Evolutionary conservation across 1,140 invertebrate species (phyloP).

Genomic region (Drosophila bipectinata): DNA sequence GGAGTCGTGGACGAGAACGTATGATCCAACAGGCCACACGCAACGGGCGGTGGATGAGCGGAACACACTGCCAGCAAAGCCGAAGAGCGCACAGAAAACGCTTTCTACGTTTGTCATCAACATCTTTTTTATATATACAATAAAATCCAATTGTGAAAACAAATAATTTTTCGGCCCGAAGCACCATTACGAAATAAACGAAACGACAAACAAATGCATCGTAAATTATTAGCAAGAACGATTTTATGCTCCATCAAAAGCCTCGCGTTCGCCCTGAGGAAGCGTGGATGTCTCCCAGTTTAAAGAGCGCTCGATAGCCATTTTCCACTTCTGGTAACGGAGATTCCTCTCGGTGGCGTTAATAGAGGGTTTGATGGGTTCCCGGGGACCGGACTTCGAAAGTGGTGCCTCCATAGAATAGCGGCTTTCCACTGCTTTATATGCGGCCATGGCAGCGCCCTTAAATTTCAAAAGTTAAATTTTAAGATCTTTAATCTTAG

Average conservation of each 20-base stretch:
- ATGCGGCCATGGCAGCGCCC: constrained; percentile 92
- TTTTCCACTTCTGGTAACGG: constrained; percentile 92
- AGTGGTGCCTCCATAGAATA: constrained; percentile 85
- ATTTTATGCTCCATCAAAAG: constrained; percentile 61
- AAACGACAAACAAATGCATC: neutral
- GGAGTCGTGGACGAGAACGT: constrained; percentile 60
- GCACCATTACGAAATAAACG: neutral
- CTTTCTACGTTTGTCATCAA: constrained; percentile 71
- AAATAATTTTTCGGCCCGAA: constrained; percentile 4
- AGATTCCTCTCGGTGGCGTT: constrained; percentile 89
- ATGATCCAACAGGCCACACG: constrained; percentile 6
- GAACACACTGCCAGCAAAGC: constrained; percentile 61
- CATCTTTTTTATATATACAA: constrained; percentile 67
- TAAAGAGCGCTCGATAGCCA: constrained; percentile 91
- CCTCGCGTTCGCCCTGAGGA: constrained; percentile 60
- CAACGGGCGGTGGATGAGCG: neutral
- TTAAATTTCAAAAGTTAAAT: constrained; percentile 15
- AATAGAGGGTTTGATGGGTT: constrained; percentile 88
- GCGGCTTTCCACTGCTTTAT: constrained; percentile 86
- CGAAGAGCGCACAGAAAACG: constrained; percentile 51
- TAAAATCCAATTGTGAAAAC: constrained; percentile 48
- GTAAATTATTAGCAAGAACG: neutral
- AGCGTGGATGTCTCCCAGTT: constrained; percentile 88
- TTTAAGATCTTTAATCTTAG: too few relatives aligned
- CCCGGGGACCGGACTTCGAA: constrained; percentile 77